phyloP scores from a whole-genome alignment of 2,113 vertebrate species.

The Redunca redunca region DNA sequence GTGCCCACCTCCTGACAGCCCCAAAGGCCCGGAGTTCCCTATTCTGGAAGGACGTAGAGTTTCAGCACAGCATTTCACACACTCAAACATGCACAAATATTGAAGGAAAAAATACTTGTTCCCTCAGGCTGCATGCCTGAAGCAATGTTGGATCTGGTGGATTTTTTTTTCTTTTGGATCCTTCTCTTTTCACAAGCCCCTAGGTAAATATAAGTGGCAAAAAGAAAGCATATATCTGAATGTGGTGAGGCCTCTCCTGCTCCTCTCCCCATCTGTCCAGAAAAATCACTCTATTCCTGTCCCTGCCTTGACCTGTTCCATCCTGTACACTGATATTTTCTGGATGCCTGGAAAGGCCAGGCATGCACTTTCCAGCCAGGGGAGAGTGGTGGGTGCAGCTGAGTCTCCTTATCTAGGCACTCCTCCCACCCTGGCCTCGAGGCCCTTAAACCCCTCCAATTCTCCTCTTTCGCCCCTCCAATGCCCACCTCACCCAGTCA shows the following conservation, averaged over 20 bases:
- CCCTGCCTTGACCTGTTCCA: not conserved
- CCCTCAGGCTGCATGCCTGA: conserved; percentile 2
- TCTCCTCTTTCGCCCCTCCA: not conserved
- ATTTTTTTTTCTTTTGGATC: not conserved
- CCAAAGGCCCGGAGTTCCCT: not conserved
- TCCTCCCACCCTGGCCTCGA: not conserved
- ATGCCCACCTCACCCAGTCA: not conserved
- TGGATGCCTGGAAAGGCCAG: not conserved
- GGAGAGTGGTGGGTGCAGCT: not conserved
- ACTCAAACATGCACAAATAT: not conserved
- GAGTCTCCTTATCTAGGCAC: not conserved
- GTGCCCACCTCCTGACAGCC: not conserved
- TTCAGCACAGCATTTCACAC: not conserved
- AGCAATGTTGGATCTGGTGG: conserved; percentile 32
- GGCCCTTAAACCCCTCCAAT: not conserved
- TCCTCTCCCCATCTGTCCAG: not conserved
- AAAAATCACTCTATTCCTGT: not conserved
- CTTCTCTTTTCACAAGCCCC: conserved; percentile 26
- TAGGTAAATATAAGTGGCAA: conserved; percentile 29
- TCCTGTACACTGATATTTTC: not conserved
- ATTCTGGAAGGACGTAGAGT: not conserved
- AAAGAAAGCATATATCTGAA: not conserved
- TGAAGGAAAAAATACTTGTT: not conserved
- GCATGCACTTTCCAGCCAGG: not conserved
- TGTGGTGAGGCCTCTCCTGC: not conserved